These are phyloP conservation scores for Melanotaenia parkinsoni DNA, from an alignment of 2,797 vertebrate genomes.

Conservation along the genomic window DNA sequence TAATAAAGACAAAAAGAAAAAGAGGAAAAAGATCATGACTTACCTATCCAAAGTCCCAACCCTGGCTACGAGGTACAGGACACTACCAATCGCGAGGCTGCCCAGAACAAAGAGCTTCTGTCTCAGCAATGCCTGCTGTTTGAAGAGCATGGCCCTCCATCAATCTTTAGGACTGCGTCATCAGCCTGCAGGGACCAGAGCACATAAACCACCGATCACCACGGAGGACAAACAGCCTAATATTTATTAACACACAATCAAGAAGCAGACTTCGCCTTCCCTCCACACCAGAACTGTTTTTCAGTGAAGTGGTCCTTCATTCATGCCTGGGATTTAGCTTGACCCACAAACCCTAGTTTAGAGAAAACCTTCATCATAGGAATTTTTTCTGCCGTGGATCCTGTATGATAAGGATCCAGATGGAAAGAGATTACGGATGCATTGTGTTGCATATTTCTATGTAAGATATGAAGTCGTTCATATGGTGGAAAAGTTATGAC, in stretches of 20 bases:
- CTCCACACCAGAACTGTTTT: too few relatives aligned
- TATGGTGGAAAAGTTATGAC: too few relatives aligned
- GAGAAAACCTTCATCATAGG: too few relatives aligned
- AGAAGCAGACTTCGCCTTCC: neutral
- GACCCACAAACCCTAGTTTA: too few relatives aligned
- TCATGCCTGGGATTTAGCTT: too few relatives aligned
- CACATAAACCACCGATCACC: conserved; percentile 76
- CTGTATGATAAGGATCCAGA: too few relatives aligned
- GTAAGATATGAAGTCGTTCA: too few relatives aligned
- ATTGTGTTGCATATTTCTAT: too few relatives aligned
- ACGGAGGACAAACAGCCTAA: conserved; percentile 37
- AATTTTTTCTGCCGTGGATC: too few relatives aligned
- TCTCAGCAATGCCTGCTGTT: conserved; percentile 98
- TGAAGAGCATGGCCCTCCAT: conserved; percentile 99
- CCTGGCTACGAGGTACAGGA: conserved; percentile 95
- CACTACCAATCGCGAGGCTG: conserved; percentile 94
- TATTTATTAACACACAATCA: conserved; percentile 77
- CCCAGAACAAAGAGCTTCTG: conserved; percentile 96
- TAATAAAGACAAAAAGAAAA: too few relatives aligned
- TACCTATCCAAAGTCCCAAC: conserved; percentile 97
- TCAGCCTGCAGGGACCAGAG: conserved; percentile 84
- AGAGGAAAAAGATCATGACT: conserved; percentile 51
- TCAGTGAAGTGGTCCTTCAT: too few relatives aligned
- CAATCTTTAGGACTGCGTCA: conserved; percentile 93
- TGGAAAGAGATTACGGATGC: too few relatives aligned